Evolutionary conservation across 2,797 vertebrate genomes (phyloP).

Genomic region (Salmo trutta): DNA sequence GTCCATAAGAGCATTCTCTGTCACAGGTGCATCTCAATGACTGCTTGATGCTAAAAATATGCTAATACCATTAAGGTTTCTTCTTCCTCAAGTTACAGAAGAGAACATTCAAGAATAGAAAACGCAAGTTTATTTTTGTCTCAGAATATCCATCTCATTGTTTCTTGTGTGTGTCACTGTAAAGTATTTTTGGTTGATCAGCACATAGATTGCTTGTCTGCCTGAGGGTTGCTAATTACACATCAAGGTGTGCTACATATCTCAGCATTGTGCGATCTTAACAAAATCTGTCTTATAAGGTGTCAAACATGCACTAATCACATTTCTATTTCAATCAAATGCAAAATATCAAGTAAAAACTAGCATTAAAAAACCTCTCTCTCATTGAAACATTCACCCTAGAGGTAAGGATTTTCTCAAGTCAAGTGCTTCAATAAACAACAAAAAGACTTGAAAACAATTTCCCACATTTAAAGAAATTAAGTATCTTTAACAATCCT

Average conservation of each 20-base stretch:
- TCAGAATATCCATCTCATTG: constrained; percentile 12
- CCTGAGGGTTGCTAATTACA: not conserved
- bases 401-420: not conserved
- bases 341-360: not conserved
- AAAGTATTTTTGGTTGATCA: constrained; percentile 40
- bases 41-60: not conserved
- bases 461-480: too few species aligned
- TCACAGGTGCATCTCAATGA: not conserved
- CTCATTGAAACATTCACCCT: constrained; percentile 1
- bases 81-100: not conserved
- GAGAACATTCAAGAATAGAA: not conserved
- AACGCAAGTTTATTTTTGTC: not conserved
- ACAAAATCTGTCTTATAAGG: not conserved
- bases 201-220: not conserved
- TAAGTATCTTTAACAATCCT: not conserved
- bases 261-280: not conserved
- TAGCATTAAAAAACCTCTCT: not conserved
- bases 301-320: not conserved
- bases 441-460: not conserved
- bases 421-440: not conserved
- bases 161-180: constrained; percentile 30
- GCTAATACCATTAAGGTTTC: not conserved
- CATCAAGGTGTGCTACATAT: not conserved
- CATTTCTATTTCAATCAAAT: constrained; percentile 25
- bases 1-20: not conserved